These are phyloP conservation scores for Agriopis marginaria DNA, from an alignment of 2,888 invertebrate species.

Conservation along the genomic window DNA sequence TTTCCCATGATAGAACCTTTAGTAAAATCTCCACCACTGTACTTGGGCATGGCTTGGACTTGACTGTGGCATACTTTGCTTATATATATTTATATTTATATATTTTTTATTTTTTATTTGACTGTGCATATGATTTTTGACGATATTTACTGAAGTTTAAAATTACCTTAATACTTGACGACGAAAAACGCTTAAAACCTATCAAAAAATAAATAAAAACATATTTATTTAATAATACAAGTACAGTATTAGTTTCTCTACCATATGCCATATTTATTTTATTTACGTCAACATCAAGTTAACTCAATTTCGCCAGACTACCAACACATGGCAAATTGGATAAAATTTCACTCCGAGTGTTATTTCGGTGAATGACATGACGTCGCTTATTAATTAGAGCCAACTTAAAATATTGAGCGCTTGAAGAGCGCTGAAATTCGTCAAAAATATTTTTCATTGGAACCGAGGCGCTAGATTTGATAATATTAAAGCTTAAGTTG, in stretches of 20 bases:
- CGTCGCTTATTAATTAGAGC: slow-evolving; percentile 75
- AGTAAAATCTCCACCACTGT: too few relatives aligned
- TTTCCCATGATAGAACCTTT: too few relatives aligned
- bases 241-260: neutral
- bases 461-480: neutral
- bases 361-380: slow-evolving; percentile 71
- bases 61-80: too few relatives aligned
- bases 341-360: slow-evolving; percentile 68
- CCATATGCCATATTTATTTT: slow-evolving; percentile 49
- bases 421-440: slow-evolving; percentile 49
- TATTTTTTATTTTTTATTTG: too few relatives aligned
- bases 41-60: too few relatives aligned
- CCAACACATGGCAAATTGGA: slow-evolving; percentile 74
- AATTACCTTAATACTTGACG: too few relatives aligned
- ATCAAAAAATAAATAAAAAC: neutral
- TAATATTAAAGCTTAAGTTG: slow-evolving; percentile 6
- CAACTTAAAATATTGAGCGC: slow-evolving; percentile 67
- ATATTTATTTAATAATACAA: neutral
- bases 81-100: too few relatives aligned
- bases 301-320: slow-evolving; percentile 77
- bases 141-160: too few relatives aligned
- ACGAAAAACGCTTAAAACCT: too few relatives aligned
- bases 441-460: slow-evolving; percentile 44
- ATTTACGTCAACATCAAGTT: slow-evolving; percentile 46
- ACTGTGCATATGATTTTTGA: too few relatives aligned